Percentiles rank a stretch among this genome's conserved stretches.
phyloP scores from a whole-genome alignment of 2,888 invertebrate species.

The Endomychus coccineus region DNA sequence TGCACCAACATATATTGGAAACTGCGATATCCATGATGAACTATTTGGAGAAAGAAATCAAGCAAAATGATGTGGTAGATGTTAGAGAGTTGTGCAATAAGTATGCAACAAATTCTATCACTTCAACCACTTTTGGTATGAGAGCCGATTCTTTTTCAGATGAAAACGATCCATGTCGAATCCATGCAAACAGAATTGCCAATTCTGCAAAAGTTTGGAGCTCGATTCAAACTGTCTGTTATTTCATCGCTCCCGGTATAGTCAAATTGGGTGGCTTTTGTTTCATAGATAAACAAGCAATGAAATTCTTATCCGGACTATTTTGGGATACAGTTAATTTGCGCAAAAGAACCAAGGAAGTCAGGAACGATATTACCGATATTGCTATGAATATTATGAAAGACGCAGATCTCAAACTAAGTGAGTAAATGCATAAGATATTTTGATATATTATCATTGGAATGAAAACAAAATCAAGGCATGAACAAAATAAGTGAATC shows the following conservation, averaged over 20 bases:
- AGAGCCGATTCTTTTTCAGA: conserved; percentile 21
- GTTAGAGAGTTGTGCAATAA: conserved; percentile 15
- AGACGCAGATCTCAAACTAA: conserved; percentile 12
- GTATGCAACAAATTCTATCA: conserved; percentile 19
- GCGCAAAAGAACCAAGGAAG: conserved; percentile 11
- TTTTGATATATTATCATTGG: no score
- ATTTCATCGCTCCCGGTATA: conserved; percentile 18
- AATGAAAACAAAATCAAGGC: no score
- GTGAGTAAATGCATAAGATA: no score
- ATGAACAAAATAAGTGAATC: no score
- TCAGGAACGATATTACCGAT: conserved; percentile 19
- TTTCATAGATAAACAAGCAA: conserved; percentile 15
- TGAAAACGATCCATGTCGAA: conserved; percentile 17
- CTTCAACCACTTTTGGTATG: conserved; percentile 20
- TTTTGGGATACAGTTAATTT: conserved; percentile 18
- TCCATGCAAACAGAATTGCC: conserved; percentile 12
- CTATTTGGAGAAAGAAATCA: background rate
- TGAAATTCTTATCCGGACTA: conserved; percentile 11
- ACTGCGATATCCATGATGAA: conserved; percentile 32
- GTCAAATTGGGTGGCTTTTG: conserved; percentile 16
- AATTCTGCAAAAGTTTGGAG: conserved; percentile 11
- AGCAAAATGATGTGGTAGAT: conserved; percentile 8
- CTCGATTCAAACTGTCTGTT: conserved; percentile 11
- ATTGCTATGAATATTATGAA: conserved; percentile 15
- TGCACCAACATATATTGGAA: conserved; percentile 43